Base-by-base conservation (phyloP, 2,113 vertebrate species). In the Sander vitreus region DNA sequence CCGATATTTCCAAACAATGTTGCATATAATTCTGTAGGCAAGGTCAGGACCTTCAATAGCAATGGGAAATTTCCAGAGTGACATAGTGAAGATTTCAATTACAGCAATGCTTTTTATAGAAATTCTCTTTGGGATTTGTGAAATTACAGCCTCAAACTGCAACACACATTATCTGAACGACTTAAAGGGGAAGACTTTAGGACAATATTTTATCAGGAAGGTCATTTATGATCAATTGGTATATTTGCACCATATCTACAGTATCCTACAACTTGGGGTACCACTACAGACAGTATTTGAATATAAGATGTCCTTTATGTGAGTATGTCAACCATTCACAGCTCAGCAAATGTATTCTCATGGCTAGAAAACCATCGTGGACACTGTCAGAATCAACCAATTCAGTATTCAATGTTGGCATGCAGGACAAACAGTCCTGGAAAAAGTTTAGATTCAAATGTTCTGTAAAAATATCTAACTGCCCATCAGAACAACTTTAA, bases 91-190 rank as follows among this genome's bases (percentile, higher is more conserved):
- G 72, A 77, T 62, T 82, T 76, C 72, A 83, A 70, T 87, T 80
- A 76, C 67, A 47, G 21, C 8, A 27, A 64, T 33, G 43, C 82
- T 85, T 87, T 85, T 85, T 78, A 83, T 87, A 83, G 76, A 77
- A 53, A 36, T 39, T 77, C 75, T 39, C 75, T 8, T 25, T 55
- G 75, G 84, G 16, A 13, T 82, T 68, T 76, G 57, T 60, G 66
- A 76, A 81, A 85, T 75, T 58, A 72, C 27, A 64, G 74, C 81
- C 85, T 74, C 30, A 73, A 67, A 76, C 76, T 43, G 53, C 53
- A 72, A 39, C 13, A 18, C 33, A 36, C 18, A 36, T 73, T 53
- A 39, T 73, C 8, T 16, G 30, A 67, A 33, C 5, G 60, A 45
- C 33, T 47, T 73, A 11, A 65, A 58, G 3, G 45, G 19, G 43